A percentile compares a stretch with the other conserved stretches of the same genome.
These are phyloP conservation scores for Euwallacea fornicatus DNA, from an alignment of 1,140 invertebrate genomes.

Conservation along the genomic window DNA sequence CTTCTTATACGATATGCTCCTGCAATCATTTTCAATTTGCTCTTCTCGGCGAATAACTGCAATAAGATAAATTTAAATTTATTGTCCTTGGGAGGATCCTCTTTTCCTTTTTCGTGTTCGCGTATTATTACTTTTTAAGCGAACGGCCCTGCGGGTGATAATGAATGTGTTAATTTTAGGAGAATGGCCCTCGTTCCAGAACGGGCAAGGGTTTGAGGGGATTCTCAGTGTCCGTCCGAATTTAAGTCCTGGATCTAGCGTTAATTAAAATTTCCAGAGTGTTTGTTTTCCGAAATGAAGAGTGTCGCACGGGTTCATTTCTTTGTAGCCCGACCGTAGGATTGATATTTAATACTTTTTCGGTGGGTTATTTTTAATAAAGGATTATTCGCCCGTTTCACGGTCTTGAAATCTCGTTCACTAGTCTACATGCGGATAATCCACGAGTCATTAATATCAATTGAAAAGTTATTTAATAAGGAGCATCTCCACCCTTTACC, in stretches of 20 bases:
- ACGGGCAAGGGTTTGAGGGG: slow-evolving; percentile 23
- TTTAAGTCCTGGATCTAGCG: slow-evolving; percentile 48
- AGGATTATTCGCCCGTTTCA: not conserved
- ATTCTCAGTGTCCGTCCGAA: slow-evolving; percentile 40
- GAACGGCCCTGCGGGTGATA: not conserved
- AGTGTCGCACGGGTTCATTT: slow-evolving; percentile 12
- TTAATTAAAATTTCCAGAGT: slow-evolving; percentile 48
- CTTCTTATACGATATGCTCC: slow-evolving; percentile 12
- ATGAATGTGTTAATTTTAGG: slow-evolving; percentile 7
- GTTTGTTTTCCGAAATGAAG: slow-evolving; percentile 43
- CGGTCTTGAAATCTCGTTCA: not conserved
- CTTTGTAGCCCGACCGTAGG: slow-evolving; percentile 18
- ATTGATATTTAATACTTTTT: slow-evolving; percentile 34
- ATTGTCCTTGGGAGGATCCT: not conserved
- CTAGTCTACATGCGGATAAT: no score
- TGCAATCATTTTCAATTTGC: slow-evolving; percentile 21
- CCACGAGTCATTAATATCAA: no score
- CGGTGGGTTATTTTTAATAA: slow-evolving; percentile 16
- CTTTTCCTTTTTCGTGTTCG: not conserved
- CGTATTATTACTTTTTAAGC: slow-evolving; percentile 8
- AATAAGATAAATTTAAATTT: slow-evolving; percentile 21
- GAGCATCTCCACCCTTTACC: slow-evolving; percentile 11
- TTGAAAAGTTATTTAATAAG: no score
- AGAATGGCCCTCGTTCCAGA: not conserved
- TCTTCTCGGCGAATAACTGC: not conserved